Base-by-base conservation (phyloP, 2,888 invertebrate genomes). In the Petrolisthes manimaculis region DNA sequence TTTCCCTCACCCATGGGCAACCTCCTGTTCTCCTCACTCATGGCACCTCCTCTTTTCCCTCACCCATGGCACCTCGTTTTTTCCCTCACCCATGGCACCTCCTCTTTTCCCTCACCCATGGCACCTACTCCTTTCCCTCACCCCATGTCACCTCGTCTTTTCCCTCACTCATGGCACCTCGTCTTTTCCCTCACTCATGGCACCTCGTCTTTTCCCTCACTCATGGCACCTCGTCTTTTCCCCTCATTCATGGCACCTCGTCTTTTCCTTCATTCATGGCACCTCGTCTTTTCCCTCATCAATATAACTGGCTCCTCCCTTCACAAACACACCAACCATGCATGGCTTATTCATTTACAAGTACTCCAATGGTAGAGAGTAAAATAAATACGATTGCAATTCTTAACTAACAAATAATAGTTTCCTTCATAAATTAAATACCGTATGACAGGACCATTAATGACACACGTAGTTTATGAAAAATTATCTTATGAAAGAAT, bases 171-270 rank as follows among this genome's bases (percentile, higher is more conserved):
- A 24, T 61, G 61, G 67, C 53, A 51, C 61, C 56, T 77, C n/a
- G n/a, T n/a, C n/a, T n/a, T n/a, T n/a, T n/a, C 61, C 18, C n/a
- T 53, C 51, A 51, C 74, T 54, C 14, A n/a, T 75, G 5, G 53
- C 5, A 21, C n/a, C n/a, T n/a, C n/a, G n/a, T n/a, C 54, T 21
- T n/a, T 12, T 14, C 75, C 55, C 53, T 61, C 14, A 78, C 84
- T 78, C 37, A 51, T 67, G 67, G 67, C 54, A n/a, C 61, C 56
- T 77, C n/a, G n/a, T n/a, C n/a, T n/a, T n/a, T n/a, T n/a, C 61
- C 18, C 37, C 21, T 67, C 74, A 55, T 55, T n/a, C 21, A 8
- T 53, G 8, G 54, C n/a, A 4, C 9, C 56, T 55, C 8, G 9
- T 53, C 54, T n/a, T 8, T 74, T 21, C 55, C 56, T 18, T 53